Evolutionary conservation across 2,113 vertebrate genomes (phyloP).

Genomic region (Rhinolophus ferrumequinum): DNA sequence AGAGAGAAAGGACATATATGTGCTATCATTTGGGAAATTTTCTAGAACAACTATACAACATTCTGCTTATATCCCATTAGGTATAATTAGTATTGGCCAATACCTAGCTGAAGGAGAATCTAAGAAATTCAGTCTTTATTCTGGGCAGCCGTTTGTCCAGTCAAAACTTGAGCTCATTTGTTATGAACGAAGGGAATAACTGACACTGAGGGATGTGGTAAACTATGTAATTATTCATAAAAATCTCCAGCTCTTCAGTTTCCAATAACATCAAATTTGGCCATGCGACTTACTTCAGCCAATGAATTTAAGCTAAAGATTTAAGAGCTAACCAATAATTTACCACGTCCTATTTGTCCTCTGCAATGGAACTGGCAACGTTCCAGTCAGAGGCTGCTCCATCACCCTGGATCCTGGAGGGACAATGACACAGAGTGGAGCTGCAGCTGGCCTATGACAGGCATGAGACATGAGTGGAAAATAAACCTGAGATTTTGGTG

Average conservation of each 20-base stretch:
- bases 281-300: neutral
- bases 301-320: slow-evolving; percentile 10
- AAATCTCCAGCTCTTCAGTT: neutral
- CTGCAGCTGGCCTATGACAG: neutral
- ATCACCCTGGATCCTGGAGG: neutral
- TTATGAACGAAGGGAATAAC: neutral
- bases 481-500: neutral
- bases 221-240: neutral
- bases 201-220: too few species aligned
- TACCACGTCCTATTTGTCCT: neutral
- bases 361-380: neutral
- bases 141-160: neutral
- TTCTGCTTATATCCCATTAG: neutral
- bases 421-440: neutral
- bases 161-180: neutral
- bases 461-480: neutral
- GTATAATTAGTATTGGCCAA: neutral
- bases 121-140: neutral
- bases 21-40: neutral
- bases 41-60: neutral
- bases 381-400: neutral
- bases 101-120: neutral
- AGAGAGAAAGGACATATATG: neutral
- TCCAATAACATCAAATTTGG: neutral
- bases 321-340: neutral